phyloP scores from a whole-genome alignment of 1,140 invertebrate species.

The Pseudobourletiella spinata region DNA sequence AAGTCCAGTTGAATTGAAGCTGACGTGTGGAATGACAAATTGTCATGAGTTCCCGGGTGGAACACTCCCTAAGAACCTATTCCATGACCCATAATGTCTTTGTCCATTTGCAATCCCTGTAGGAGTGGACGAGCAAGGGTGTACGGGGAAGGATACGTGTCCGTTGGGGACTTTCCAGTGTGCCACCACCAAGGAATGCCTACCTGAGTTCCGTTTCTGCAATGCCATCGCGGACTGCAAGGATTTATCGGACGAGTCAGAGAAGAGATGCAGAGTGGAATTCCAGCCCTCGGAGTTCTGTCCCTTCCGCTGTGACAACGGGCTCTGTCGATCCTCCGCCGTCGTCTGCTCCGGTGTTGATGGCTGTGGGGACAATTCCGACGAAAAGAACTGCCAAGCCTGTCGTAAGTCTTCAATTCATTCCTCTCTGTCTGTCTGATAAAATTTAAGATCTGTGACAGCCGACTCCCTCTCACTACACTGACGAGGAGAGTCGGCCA shows the following conservation, averaged over 20 bases:
- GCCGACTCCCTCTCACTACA: too few species aligned
- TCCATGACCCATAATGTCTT: too few species aligned
- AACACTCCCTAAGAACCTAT: too few species aligned
- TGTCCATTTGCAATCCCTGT: too few species aligned
- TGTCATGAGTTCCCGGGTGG: too few species aligned
- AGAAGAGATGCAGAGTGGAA: slow-evolving; percentile 31
- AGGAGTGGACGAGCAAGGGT: slow-evolving; percentile 18
- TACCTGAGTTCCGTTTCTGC: slow-evolving; percentile 52
- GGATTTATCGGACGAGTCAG: slow-evolving; percentile 52
- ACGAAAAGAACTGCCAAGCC: slow-evolving; percentile 70
- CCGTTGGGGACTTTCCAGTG: slow-evolving; percentile 35
- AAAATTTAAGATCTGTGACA: neutral
- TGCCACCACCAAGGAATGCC: slow-evolving; percentile 30
- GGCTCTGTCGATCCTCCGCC: slow-evolving; percentile 55
- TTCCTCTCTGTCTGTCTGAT: neutral
- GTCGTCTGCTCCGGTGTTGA: slow-evolving; percentile 59
- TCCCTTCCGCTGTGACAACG: slow-evolving; percentile 72
- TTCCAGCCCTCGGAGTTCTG: slow-evolving; percentile 47
- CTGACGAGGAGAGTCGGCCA: too few species aligned
- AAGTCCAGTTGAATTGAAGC: too few species aligned
- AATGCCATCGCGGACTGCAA: slow-evolving; percentile 75
- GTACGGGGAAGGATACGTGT: slow-evolving; percentile 24
- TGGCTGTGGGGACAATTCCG: slow-evolving; percentile 79
- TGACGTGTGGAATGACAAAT: too few species aligned
- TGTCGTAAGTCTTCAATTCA: slow-evolving; percentile 49